A percentile compares a stretch with the other conserved stretches of the same genome.
phyloP scores from a whole-genome alignment of 2,113 vertebrate species.

The Myrmecobius fasciatus region DNA sequence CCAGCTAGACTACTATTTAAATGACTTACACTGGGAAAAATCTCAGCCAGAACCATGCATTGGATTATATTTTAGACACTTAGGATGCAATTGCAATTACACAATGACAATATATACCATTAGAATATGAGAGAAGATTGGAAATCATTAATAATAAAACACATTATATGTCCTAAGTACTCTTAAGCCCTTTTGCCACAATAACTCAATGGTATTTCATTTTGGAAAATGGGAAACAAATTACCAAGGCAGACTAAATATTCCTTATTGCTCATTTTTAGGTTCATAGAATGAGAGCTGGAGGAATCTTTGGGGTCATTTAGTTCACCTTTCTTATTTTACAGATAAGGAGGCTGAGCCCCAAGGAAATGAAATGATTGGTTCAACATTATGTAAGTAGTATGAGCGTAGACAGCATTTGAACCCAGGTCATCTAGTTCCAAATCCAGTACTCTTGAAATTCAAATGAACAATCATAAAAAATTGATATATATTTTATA shows the following conservation, averaged over 20 bases:
- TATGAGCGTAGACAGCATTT: background rate
- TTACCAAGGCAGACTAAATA: background rate
- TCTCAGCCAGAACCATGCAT: background rate
- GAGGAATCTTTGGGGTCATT: background rate
- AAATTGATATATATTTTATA: background rate
- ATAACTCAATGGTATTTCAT: background rate
- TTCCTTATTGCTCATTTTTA: background rate
- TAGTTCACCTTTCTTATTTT: background rate
- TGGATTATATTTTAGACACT: constrained; percentile 18
- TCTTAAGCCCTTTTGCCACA: background rate
- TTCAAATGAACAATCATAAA: background rate
- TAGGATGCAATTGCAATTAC: constrained; percentile 7
- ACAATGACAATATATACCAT: constrained; percentile 26
- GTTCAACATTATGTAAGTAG: background rate
- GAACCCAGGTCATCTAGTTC: background rate
- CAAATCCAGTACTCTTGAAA: background rate
- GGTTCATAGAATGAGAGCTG: background rate
- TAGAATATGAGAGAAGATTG: constrained; percentile 31
- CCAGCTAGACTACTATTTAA: constrained; percentile 8
- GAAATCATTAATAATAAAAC: background rate
- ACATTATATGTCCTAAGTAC: background rate
- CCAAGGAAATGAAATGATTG: background rate
- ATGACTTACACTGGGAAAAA: background rate
- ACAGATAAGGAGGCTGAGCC: background rate
- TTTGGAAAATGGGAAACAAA: background rate